A percentile compares a stretch with the other conserved stretches of the same genome.
These are phyloP conservation scores for Melieria picta DNA, from an alignment of 2,888 invertebrate genomes.

Conservation along the genomic window DNA sequence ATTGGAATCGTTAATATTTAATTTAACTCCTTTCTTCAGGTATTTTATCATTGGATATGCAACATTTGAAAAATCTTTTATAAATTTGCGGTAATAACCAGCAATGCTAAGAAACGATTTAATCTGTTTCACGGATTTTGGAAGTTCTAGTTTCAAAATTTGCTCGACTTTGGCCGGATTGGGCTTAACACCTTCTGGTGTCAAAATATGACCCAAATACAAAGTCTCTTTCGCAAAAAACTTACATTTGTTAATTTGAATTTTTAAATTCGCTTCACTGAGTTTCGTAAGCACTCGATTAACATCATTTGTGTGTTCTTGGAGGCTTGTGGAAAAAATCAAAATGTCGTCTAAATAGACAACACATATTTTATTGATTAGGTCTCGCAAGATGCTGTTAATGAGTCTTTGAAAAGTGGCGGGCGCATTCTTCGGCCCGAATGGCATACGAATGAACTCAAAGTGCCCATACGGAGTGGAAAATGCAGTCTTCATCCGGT, in stretches of 20 bases:
- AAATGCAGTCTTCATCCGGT: slow-evolving; percentile 1
- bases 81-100: too few relatives aligned
- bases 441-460: not conserved
- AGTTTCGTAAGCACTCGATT: not conserved
- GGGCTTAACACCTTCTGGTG: not conserved
- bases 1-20: too few relatives aligned
- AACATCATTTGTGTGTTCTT: not conserved
- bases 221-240: not conserved
- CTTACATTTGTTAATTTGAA: not conserved
- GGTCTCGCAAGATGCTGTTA: too few relatives aligned
- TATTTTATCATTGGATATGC: too few relatives aligned
- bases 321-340: slow-evolving; percentile 2
- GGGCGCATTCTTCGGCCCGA: not conserved
- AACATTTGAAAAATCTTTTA: too few relatives aligned
- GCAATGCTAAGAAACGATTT: not conserved
- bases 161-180: not conserved
- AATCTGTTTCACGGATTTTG: not conserved
- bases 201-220: not conserved
- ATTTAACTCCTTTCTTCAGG: too few relatives aligned
- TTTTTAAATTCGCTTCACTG: not conserved
- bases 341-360: not conserved
- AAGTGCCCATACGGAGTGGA: slow-evolving; percentile 2
- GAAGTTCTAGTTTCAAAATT: not conserved
- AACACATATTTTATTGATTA: too few relatives aligned
- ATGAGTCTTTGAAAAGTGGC: not conserved